A percentile compares a stretch with the other conserved stretches of the same genome.
These are phyloP conservation scores for Rhinichthys klamathensis DNA, from an alignment of 2,113 vertebrate species.

Conservation along the genomic window DNA sequence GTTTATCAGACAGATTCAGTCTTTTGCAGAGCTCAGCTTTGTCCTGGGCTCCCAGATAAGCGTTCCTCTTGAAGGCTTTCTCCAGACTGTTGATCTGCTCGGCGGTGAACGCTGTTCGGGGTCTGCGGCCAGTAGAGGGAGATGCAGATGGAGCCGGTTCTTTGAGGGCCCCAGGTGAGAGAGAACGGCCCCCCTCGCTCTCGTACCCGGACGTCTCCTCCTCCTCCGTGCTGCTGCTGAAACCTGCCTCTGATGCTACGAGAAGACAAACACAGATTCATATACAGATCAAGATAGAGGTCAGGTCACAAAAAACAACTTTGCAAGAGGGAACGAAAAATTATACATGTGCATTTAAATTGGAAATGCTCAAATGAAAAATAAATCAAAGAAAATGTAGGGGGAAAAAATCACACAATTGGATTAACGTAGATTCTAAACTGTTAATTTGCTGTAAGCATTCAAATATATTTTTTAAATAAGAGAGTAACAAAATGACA, in stretches of 20 bases:
- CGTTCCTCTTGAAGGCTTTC: constrained; percentile 75
- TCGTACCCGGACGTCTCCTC: constrained; percentile 80
- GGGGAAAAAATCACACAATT: too few relatives aligned
- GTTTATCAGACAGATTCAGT: constrained; percentile 78
- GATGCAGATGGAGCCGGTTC: constrained; percentile 47
- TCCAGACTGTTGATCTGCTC: constrained; percentile 79
- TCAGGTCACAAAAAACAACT: neutral
- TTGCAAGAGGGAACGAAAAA: neutral
- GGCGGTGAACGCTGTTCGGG: constrained; percentile 77
- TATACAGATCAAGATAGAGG: neutral
- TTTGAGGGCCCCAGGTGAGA: constrained; percentile 57
- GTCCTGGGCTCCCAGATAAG: constrained; percentile 78
- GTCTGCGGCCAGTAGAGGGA: constrained; percentile 66
- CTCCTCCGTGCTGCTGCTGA: constrained; percentile 71
- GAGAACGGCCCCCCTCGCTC: constrained; percentile 71
- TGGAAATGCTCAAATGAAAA: neutral
- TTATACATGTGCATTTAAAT: neutral
- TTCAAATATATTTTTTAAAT: neutral
- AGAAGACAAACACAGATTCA: neutral
- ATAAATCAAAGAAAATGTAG: too few relatives aligned
- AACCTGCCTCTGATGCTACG: constrained; percentile 62
- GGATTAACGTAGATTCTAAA: neutral
- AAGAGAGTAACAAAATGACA: neutral
- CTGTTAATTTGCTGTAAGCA: neutral
- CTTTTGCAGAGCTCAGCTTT: constrained; percentile 77